Percentiles rank a stretch among this genome's conserved stretches.
Evolutionary conservation across 2,888 invertebrate species (phyloP).

Genomic region (Tetheella fluctuosa): DNA sequence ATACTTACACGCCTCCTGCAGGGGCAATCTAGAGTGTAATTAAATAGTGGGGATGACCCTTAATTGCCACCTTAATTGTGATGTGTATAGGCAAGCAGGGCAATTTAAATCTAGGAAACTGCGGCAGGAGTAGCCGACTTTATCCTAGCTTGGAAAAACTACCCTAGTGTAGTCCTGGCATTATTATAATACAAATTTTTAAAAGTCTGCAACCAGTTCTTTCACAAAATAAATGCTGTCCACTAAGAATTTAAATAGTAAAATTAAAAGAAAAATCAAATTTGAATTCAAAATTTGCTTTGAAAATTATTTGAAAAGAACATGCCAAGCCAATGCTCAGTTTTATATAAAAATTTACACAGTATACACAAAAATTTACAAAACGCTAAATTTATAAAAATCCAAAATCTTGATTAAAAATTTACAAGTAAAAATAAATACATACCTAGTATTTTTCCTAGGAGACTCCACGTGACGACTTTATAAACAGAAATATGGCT

Average conservation of each 20-base stretch:
- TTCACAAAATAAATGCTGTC: background rate
- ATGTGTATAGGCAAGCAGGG: no score
- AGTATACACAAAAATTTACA: conserved; percentile 39
- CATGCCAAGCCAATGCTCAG: conserved; percentile 31
- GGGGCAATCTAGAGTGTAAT: no score
- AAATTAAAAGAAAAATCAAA: conserved; percentile 16
- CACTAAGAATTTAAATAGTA: conserved; percentile 16
- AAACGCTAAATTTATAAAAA: conserved; percentile 29
- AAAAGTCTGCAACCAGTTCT: background rate
- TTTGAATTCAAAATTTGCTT: conserved; percentile 22
- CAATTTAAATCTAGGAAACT: no score
- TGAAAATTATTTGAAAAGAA: background rate
- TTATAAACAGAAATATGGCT: conserved; percentile 31
- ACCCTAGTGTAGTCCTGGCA: no score
- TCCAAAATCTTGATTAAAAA: background rate
- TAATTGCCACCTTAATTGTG: no score
- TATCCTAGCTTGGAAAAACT: no score
- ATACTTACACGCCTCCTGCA: no score
- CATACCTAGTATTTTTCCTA: conserved; percentile 21
- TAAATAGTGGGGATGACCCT: no score
- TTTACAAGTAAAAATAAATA: conserved; percentile 1
- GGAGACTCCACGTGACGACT: conserved; percentile 27
- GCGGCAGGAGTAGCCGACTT: no score
- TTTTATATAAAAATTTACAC: conserved; percentile 49
- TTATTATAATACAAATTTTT: background rate